Evolutionary conservation across 2,113 vertebrate genomes (phyloP), one percentile per base, ranked within the genome.

Genomic region (Ochotona curzoniae): DNA sequence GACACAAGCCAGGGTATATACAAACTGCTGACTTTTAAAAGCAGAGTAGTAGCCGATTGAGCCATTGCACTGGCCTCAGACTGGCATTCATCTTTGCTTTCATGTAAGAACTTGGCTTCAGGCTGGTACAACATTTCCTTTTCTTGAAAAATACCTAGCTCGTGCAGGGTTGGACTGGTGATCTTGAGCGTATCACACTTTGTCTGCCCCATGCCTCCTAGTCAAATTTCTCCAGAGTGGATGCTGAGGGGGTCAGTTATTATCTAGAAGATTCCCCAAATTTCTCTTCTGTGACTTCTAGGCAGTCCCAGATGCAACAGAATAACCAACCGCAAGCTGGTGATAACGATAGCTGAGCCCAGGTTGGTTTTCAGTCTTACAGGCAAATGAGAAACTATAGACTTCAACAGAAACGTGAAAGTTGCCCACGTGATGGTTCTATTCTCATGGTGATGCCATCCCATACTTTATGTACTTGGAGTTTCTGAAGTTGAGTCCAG

Each of bases 391-490:
- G 64, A 44, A 54, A 71, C 25, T 61, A 12, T 2, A 23, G 73
- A 25, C 0, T 7, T 15, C 11, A 38, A 20, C 28, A 5, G 8
- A 17, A 35, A 17, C 2, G 13, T 23, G 30, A 23, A 51, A n/a
- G 66, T 11, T 51, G 30, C 26, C 30, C 17, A 4, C 0, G 1
- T 66, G 47, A 3, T 8, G n/a, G 81, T 12, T 8, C 23, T 26
- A 23, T 21, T 11, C 18, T 32, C 10, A 2, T 8, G 6, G 0
- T 1, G 28, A 30, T 7, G 7, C 1, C 23, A 1, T 17, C 7
- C 2, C 0, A 0, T 1, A 30, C 44, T n/a, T 89, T 25, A 47
- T 1, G n/a, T 2, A 28, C 5, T 7, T 49, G 14, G 1, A 54
- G 14, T 66, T 66, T 57, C n/a, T 47, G n/a, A 2, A 7, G 23